Evolutionary conservation across 2,888 invertebrate species (phyloP).

Genomic region (Erebia palarica): DNA sequence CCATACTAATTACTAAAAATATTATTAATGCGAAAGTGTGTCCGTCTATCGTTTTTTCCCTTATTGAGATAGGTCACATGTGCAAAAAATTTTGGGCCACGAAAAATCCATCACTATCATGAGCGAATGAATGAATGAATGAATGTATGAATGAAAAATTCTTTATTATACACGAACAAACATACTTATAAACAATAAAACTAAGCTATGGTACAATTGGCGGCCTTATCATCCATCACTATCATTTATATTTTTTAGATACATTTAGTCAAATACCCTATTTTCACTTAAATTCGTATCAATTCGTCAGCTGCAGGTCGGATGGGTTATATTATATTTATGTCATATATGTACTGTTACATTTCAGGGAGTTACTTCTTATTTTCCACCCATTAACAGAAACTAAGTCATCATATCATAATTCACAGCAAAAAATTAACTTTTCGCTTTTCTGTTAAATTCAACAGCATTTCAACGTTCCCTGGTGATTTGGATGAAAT

Average conservation of each 20-base stretch:
- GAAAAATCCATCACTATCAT: no score
- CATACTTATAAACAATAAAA: no score
- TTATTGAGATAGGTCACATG: no score
- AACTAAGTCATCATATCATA: conserved; percentile 20
- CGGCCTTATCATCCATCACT: no score
- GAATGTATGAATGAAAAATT: no score
- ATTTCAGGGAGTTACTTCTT: conserved; percentile 17
- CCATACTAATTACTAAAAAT: no score
- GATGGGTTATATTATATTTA: not conserved
- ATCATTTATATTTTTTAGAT: not conserved
- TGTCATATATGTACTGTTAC: conserved; percentile 2
- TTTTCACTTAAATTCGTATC: not conserved
- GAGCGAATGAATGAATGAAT: no score
- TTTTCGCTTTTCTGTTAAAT: conserved; percentile 43
- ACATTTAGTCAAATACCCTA: conserved; percentile 27
- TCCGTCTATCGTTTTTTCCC: no score
- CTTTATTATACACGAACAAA: no score
- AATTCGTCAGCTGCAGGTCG: conserved; percentile 15
- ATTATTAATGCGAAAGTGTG: no score
- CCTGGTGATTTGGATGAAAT: conserved; percentile 52
- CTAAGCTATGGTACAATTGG: no score
- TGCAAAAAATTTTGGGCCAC: no score
- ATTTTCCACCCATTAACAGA: conserved; percentile 17
- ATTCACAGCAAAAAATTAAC: conserved; percentile 27
- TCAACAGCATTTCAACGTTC: conserved; percentile 72